Evolutionary conservation across 2,797 vertebrate species (phyloP).

Genomic region (Rhinatrema bivittatum): DNA sequence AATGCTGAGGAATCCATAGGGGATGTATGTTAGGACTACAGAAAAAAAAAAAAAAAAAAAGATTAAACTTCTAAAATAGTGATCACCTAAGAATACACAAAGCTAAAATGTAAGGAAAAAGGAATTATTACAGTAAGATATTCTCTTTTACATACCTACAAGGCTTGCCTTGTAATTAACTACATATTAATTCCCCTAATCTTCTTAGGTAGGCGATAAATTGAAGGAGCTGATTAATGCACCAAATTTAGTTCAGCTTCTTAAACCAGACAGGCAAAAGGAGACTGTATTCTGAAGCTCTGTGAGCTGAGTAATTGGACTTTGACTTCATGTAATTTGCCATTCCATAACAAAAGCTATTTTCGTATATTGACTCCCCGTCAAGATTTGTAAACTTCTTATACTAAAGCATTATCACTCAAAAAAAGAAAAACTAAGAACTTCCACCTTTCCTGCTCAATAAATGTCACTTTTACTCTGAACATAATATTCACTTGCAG

Average conservation of each 20-base stretch:
- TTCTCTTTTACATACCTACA: constrained; percentile 32
- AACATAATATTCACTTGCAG: too few species aligned
- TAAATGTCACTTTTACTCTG: constrained; percentile 22
- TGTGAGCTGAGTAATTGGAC: constrained; percentile 46
- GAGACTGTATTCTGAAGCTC: constrained; percentile 37
- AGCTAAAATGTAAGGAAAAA: too few species aligned
- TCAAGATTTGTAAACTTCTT: constrained; percentile 19
- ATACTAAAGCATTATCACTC: constrained; percentile 26
- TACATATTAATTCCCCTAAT: constrained; percentile 46
- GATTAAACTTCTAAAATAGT: too few species aligned
- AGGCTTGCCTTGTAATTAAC: constrained; percentile 49
- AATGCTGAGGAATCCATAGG: too few species aligned
- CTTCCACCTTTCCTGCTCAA: constrained; percentile 37
- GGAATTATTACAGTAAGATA: not conserved
- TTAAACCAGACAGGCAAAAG: constrained; percentile 47
- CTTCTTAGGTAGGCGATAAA: constrained; percentile 51
- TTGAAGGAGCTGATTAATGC: constrained; percentile 46
- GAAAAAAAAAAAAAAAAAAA: too few species aligned
- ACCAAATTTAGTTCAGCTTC: constrained; percentile 50
- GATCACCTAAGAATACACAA: not conserved
- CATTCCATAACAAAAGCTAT: constrained; percentile 24
- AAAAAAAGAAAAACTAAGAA: constrained; percentile 19
- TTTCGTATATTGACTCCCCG: constrained; percentile 23
- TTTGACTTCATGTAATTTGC: constrained; percentile 41
- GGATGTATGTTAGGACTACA: too few species aligned